Base-by-base conservation (phyloP, 2,113 vertebrate genomes). In the Hemiscyllium ocellatum region DNA sequence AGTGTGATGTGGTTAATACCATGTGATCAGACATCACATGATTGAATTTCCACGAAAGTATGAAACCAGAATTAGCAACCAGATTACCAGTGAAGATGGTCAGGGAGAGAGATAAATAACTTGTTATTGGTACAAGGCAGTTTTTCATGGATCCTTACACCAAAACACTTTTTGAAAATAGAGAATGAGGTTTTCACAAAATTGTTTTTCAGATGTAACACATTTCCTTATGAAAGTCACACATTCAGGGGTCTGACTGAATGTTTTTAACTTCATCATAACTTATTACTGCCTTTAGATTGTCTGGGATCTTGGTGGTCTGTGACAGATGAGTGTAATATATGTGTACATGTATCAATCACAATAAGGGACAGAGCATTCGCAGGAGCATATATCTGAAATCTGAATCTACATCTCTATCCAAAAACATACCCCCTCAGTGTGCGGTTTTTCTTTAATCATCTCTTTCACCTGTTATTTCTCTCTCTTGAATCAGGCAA, bases 201-300 rank as follows among this genome's bases (percentile, higher is more conserved):
- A 42, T 22, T 3, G 20, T 15, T 42, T 61, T 83, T 83, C 80
- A 83, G 80, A 83, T 83, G 37, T 83, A 37, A 80, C 78, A 12
- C 37, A 37, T n/a, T 90, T 61, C 29, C 50, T 61, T 52, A 29
- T 61, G 10, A 90, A 90, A 61, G 26, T 61, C 29, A 19, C 80
- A 83, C 87, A 65, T 65, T 65, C 52, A 61, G 87, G 52, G 17
- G 26, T 90, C 87, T 33, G 50, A 33, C 52, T 61, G 52, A 90
- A 61, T 4, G 52, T 90, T 33, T 33, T 90, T 90, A 90, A 90
- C 61, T 33, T 33, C 87, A 56, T 61, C 33, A 90, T 52, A 90
- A 90, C 61, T 90, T 90, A 90, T 65, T 90, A 19, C 87, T 90
- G 87, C 87, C 29, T 61, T n/a, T 61, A 90, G 87, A 90, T 12